Evolutionary conservation across 2,888 invertebrate species (phyloP), one percentile per base, ranked within the genome.

Genomic region (Unio delphinus): DNA sequence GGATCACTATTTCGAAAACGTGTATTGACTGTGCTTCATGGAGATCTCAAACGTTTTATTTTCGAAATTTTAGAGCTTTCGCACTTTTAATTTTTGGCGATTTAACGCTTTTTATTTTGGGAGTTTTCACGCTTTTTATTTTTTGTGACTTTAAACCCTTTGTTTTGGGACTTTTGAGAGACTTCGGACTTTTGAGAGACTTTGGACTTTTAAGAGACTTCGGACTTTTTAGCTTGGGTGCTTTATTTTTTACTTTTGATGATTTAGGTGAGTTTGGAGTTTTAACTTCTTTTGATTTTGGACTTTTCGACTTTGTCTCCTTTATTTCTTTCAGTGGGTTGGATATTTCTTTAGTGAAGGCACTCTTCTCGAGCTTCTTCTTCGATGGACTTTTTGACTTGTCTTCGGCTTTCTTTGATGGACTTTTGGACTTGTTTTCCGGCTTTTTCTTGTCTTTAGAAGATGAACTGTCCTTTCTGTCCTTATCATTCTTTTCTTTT

Each of bases 131-230:
- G 30, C 30, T 30, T 30, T 30, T 30, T 26, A 55, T 64, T 60
- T 67, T 65, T 0, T 71, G 55, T 4, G 73, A 69, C n/a, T 72
- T 76, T 6, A 71, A 65, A 59, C 68, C 67, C 66, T 63, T 69
- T 45, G 71, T 62, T 45, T 69, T 70, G 34, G 60, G 55, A 20
- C 61, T 68, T 69, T 68, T 58, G 1, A 70, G 63, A 4, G 72
- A 70, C 60, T 73, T 73, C 26, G 56, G 20, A n/a, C 54, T 56
- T 56, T 59, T 57, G 20, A 54, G 30, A 23, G 60, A 70, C 60
- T 73, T 73, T 23, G 56, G 20, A n/a, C 54, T 56, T 56, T 59
- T 57, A 17, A 54, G 30, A 23, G 60, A 54, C 18, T 69, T 20
- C 66, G 64, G n/a, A 61, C 63, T n/a, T 64, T 69, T 18, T 64